A percentile compares a stretch with the other conserved stretches of the same genome.
phyloP scores from a whole-genome alignment of 1,140 invertebrate genomes.

The Cydia strobilella region DNA sequence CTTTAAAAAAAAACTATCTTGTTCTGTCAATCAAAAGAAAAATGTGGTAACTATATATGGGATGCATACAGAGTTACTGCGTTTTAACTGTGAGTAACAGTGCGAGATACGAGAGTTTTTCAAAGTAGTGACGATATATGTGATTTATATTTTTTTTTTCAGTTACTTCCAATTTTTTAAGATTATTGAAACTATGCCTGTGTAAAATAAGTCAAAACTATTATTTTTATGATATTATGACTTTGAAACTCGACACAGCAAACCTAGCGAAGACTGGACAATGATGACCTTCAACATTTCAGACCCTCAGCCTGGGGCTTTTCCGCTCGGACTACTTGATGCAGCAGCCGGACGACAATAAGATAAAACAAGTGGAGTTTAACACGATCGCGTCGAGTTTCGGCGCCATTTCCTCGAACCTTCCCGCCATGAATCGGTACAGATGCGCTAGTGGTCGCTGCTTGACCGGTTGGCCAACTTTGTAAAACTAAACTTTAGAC shows the following conservation, averaged over 20 bases:
- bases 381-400: slow-evolving; percentile 88
- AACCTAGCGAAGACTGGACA: slow-evolving; percentile 1
- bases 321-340: slow-evolving; percentile 89
- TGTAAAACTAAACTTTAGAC: slow-evolving; percentile 15
- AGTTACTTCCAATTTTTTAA: neutral
- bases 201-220: too few relatives aligned
- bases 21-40: too few relatives aligned
- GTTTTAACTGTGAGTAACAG: too few relatives aligned
- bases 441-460: slow-evolving; percentile 49
- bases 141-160: neutral
- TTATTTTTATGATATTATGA: neutral
- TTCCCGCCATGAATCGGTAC: slow-evolving; percentile 85
- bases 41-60: too few relatives aligned
- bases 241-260: neutral
- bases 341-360: slow-evolving; percentile 80
- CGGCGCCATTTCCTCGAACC: slow-evolving; percentile 82
- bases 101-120: too few relatives aligned
- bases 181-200: neutral
- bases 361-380: slow-evolving; percentile 88
- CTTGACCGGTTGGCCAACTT: slow-evolving; percentile 24
- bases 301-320: slow-evolving; percentile 82
- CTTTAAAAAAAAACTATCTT: too few relatives aligned
- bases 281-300: slow-evolving; percentile 53
- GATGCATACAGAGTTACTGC: too few relatives aligned
- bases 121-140: too few relatives aligned